A percentile compares a stretch with the other conserved stretches of the same genome.
These are phyloP conservation scores for Laticauda laticaudata DNA, from an alignment of 2,113 vertebrate genomes.

Conservation along the genomic window DNA sequence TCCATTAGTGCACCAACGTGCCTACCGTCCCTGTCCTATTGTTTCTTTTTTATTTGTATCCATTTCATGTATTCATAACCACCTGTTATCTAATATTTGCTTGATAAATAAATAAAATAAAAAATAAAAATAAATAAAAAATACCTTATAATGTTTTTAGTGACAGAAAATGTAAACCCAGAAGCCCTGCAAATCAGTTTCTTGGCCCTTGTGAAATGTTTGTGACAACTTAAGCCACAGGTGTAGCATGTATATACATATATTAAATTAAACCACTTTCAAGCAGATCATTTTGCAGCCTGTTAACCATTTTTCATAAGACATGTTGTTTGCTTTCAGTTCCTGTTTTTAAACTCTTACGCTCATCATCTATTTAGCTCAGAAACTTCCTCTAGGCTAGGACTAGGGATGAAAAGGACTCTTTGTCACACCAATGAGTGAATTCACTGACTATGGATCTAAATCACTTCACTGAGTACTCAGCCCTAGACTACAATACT, in stretches of 20 bases:
- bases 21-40: too few relatives aligned
- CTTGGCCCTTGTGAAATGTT: not conserved
- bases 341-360: not conserved
- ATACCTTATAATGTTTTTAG: not conserved
- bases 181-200: not conserved
- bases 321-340: slow-evolving; percentile 20
- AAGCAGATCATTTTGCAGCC: slow-evolving; percentile 5
- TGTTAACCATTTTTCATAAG: slow-evolving; percentile 24
- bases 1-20: too few relatives aligned
- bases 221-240: slow-evolving; percentile 21
- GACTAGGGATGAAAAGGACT: slow-evolving; percentile 25
- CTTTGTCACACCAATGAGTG: slow-evolving; percentile 43
- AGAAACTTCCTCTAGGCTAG: slow-evolving; percentile 10
- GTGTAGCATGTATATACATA: slow-evolving; percentile 1
- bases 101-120: too few relatives aligned
- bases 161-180: not conserved
- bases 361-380: not conserved
- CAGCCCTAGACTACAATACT: slow-evolving; percentile 42
- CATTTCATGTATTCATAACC: too few relatives aligned
- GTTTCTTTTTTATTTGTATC: too few relatives aligned
- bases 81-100: too few relatives aligned
- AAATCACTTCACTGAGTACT: slow-evolving; percentile 49
- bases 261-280: not conserved
- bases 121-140: not conserved
- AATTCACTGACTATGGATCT: slow-evolving; percentile 50